A percentile compares a stretch with the other conserved stretches of the same genome.
Evolutionary conservation across 2,113 vertebrate genomes (phyloP).

Genomic region (Crotophaga sulcirostris): DNA sequence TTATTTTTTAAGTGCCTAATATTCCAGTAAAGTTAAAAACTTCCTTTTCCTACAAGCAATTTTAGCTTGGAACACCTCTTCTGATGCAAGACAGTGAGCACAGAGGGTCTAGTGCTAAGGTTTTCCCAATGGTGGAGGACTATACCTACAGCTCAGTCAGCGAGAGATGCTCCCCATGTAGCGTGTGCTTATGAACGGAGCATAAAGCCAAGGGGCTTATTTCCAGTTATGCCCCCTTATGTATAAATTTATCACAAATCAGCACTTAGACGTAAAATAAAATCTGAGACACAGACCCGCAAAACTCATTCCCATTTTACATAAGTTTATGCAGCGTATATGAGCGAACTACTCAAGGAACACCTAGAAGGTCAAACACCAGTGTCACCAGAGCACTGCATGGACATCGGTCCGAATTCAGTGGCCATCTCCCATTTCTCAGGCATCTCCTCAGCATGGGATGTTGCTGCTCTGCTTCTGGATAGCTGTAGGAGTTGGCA

Average conservation of each 20-base stretch:
- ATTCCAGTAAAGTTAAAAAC: too few relatives aligned
- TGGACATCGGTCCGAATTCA: fast-evolving
- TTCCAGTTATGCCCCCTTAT: too few relatives aligned
- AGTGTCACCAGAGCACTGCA: neutral
- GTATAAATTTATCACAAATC: neutral
- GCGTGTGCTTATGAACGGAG: too few relatives aligned
- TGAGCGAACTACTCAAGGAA: neutral
- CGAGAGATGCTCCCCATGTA: too few relatives aligned
- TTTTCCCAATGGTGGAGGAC: too few relatives aligned
- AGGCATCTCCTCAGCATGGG: neutral
- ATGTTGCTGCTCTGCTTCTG: neutral
- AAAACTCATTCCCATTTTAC: neutral
- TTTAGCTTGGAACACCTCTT: too few relatives aligned
- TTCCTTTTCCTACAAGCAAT: too few relatives aligned
- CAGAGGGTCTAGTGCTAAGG: too few relatives aligned
- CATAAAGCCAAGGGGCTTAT: too few relatives aligned
- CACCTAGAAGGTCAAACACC: neutral
- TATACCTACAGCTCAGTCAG: too few relatives aligned
- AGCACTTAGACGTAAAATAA: neutral
- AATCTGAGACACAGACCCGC: neutral
- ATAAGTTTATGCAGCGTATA: neutral
- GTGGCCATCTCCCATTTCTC: neutral
- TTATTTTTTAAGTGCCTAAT: too few relatives aligned
- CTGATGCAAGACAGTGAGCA: too few relatives aligned
- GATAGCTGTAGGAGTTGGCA: neutral